phyloP scores from a whole-genome alignment of 2,113 vertebrate genomes.

The Muntiacus reevesi region DNA sequence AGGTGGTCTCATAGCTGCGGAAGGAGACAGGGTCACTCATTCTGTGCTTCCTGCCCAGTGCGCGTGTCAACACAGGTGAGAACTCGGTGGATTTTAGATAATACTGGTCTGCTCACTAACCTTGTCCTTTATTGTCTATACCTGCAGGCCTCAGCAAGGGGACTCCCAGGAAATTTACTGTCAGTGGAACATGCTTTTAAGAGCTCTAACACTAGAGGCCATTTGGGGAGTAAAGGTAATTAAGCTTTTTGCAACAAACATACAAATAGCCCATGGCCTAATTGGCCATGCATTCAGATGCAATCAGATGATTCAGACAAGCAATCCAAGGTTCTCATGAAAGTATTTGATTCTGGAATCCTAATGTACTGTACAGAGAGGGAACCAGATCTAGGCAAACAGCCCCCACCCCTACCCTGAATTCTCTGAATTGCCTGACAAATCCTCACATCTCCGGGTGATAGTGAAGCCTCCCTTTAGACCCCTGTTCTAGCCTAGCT shows the following conservation, averaged over 20 bases:
- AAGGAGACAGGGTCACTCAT: slow-evolving; percentile 71
- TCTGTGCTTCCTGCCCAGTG: not conserved
- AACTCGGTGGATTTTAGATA: not conserved
- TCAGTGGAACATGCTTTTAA: not conserved
- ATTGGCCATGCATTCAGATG: fast-evolving
- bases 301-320: not conserved
- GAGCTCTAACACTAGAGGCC: not conserved
- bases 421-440: not conserved
- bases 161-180: not conserved
- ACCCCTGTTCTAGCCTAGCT: not conserved
- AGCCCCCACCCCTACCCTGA: not conserved
- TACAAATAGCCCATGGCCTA: not conserved
- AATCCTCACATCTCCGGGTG: not conserved
- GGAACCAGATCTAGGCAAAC: not conserved
- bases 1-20: slow-evolving; percentile 94
- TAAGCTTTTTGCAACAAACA: not conserved
- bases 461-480: not conserved
- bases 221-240: not conserved
- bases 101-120: not conserved
- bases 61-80: not conserved
- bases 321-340: not conserved
- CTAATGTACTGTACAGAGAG: not conserved
- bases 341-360: not conserved
- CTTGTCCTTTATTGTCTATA: not conserved
- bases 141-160: not conserved